Evolutionary conservation across 2,888 invertebrate species (phyloP).

Genomic region (Trichopria drosophilae): DNA sequence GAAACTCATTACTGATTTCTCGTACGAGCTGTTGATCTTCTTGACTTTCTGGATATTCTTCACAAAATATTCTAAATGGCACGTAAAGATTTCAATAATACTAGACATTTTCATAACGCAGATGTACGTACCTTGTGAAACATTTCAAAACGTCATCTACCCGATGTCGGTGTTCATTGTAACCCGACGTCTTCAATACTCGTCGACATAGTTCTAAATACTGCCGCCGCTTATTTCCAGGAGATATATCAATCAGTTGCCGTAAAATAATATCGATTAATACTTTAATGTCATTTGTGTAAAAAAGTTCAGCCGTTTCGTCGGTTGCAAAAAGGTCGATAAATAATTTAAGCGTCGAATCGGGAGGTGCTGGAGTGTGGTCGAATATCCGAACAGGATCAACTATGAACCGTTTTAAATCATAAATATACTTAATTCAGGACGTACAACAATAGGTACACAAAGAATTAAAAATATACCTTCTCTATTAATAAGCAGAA

Average conservation of each 20-base stretch:
- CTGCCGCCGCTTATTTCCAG: constrained; percentile 79
- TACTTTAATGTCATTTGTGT: constrained; percentile 93
- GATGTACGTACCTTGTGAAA: constrained; percentile 65
- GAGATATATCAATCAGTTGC: constrained; percentile 85
- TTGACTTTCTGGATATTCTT: constrained; percentile 74
- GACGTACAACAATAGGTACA: not conserved
- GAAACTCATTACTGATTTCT: constrained; percentile 83
- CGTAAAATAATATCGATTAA: constrained; percentile 90
- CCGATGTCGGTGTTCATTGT: constrained; percentile 78
- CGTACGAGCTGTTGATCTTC: constrained; percentile 77
- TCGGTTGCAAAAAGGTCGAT: constrained; percentile 81
- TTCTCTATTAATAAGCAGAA: constrained; percentile 86
- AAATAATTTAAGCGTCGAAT: constrained; percentile 86
- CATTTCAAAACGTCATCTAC: constrained; percentile 81
- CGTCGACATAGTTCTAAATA: constrained; percentile 80
- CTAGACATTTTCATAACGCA: not conserved
- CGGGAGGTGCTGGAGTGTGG: constrained; percentile 76
- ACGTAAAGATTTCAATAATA: not conserved
- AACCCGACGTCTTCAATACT: constrained; percentile 80
- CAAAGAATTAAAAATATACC: constrained; percentile 60
- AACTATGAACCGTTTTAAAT: constrained; percentile 62
- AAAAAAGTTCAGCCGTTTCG: constrained; percentile 83
- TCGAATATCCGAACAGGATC: constrained; percentile 86
- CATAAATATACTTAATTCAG: not conserved
- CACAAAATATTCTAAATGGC: constrained; percentile 72